These are phyloP conservation scores for Alcedo quadribrachys DNA, from an alignment of 2,797 vertebrate species.

Conservation along the genomic window DNA sequence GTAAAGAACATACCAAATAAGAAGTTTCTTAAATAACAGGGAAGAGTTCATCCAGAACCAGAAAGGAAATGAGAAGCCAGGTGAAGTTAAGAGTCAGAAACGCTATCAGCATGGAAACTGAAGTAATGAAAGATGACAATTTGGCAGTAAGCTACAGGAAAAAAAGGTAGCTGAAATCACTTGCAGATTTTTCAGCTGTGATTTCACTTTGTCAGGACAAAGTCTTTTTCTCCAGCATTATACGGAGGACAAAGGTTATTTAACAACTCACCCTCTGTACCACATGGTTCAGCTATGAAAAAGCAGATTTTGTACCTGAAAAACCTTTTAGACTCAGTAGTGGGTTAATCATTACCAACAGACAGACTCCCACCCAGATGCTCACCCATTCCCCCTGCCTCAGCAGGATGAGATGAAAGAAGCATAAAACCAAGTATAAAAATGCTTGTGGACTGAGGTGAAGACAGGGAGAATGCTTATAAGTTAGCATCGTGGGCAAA, in stretches of 20 bases:
- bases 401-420: background rate
- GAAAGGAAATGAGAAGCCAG: background rate
- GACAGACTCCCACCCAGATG: background rate
- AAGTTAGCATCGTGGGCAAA: background rate
- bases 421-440: background rate
- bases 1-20: background rate
- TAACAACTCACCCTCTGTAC: background rate
- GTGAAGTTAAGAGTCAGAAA: background rate
- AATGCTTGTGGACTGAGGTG: background rate
- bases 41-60: background rate
- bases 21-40: background rate
- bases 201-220: background rate
- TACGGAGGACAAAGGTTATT: background rate
- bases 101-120: background rate
- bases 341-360: background rate
- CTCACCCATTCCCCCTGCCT: background rate
- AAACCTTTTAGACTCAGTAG: background rate
- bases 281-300: background rate
- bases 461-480: background rate
- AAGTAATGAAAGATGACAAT: background rate
- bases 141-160: background rate
- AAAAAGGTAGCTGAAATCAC: background rate
- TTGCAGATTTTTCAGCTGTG: background rate
- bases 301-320: background rate
- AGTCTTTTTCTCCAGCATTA: background rate